Evolutionary conservation across 2,113 vertebrate genomes (phyloP).

Genomic region (Silurus glanis): DNA sequence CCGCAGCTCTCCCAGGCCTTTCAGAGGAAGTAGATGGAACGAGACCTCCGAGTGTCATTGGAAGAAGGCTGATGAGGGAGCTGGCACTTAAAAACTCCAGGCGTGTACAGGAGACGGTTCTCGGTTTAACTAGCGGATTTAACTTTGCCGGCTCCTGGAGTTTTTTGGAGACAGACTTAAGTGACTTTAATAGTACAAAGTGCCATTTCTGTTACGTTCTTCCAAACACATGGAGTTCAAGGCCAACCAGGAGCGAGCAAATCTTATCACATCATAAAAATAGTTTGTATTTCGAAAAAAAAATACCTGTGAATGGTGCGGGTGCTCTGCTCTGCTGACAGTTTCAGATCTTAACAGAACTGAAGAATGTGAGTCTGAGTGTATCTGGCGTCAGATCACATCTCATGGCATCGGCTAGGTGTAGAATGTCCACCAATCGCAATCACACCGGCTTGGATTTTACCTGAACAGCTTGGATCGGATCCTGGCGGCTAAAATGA

Average conservation of each 20-base stretch:
- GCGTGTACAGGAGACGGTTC: neutral
- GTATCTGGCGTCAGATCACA: neutral
- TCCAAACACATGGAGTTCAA: neutral
- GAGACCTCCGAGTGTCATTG: slow-evolving; percentile 30
- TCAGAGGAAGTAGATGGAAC: slow-evolving; percentile 45
- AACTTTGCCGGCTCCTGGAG: neutral
- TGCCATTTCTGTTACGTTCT: neutral
- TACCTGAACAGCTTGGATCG: neutral
- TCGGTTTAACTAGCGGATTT: neutral
- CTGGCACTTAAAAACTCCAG: neutral
- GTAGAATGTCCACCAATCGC: neutral
- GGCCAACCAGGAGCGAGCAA: neutral
- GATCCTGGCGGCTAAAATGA: neutral
- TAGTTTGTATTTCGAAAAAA: neutral
- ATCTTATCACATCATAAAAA: slow-evolving; percentile 1
- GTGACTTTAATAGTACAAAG: neutral
- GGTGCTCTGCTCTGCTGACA: neutral
- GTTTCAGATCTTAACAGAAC: neutral
- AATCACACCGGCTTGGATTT: slow-evolving; percentile 5
- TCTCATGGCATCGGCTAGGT: slow-evolving; percentile 1
- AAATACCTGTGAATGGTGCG: neutral
- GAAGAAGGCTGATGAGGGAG: neutral
- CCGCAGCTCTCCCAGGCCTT: slow-evolving; percentile 30
- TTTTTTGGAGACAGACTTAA: neutral
- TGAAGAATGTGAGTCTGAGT: neutral